phyloP scores from a whole-genome alignment of 1,140 invertebrate genomes.

The Babylonia areolata region DNA sequence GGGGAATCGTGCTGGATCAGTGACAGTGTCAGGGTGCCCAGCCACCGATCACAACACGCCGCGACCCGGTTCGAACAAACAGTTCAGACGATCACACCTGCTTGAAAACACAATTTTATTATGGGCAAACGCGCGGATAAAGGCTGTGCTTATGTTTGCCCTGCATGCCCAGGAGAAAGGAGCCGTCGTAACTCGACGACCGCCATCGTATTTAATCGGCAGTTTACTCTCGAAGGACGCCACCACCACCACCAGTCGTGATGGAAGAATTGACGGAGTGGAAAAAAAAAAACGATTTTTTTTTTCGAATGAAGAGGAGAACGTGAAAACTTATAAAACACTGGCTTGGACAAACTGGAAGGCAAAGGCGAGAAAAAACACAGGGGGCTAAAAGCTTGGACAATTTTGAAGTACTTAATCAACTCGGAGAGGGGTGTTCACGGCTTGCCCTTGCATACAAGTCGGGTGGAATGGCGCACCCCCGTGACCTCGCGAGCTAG shows the following conservation, averaged over 20 bases:
- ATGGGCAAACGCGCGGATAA: constrained; percentile 30
- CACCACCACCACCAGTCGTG: neutral
- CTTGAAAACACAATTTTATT: constrained; percentile 21
- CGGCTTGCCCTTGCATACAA: no score
- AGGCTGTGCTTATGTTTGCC: constrained; percentile 38
- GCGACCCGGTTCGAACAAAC: constrained; percentile 28
- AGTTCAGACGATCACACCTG: constrained; percentile 25
- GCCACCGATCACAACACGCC: constrained; percentile 11
- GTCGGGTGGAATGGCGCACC: constrained; percentile 27
- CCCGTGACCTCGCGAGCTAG: constrained; percentile 17
- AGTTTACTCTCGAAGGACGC: neutral
- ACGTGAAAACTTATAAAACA: no score
- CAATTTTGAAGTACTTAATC: constrained; percentile 29
- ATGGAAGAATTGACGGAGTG: neutral
- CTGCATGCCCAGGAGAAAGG: constrained; percentile 17
- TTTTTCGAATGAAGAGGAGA: no score
- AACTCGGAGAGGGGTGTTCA: constrained; percentile 17
- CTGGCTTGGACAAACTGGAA: neutral
- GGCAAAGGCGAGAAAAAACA: neutral
- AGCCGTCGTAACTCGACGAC: neutral
- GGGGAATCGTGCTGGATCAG: neutral
- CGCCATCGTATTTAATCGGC: constrained; percentile 23
- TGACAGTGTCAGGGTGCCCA: neutral
- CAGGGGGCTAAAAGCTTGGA: constrained; percentile 11
- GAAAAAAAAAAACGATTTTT: no score